Base-by-base conservation (phyloP, 2,113 vertebrate species). In the Taurulus bubalis region DNA sequence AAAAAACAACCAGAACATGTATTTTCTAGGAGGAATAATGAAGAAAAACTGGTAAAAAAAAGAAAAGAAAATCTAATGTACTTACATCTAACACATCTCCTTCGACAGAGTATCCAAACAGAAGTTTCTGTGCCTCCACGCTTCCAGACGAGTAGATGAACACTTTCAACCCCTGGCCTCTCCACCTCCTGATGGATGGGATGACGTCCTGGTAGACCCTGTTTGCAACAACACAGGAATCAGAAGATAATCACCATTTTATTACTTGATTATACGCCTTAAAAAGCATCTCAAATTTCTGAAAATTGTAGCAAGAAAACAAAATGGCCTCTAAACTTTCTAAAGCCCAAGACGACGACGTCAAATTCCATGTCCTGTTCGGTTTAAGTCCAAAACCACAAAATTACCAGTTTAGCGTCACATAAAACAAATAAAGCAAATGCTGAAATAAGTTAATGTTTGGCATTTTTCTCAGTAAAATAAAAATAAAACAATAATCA, bases 111-210 rank as follows among this genome's bases (percentile, higher is more conserved):
- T 97, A 95, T 64, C 96, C 94, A 0, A 99, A 99, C 63, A 99
- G 90, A 26, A 99, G 96, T 75, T 98, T 99, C 94, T 99, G 98
- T 3, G 98, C 98, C 87, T 99, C 98, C 3, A 99, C 92, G 4
- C 98, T 99, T 74, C 98, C 98, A 15, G 98, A 99, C 2, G 98
- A 99, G 93, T 99, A 99, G 85, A 99, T 95, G 72, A 96, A 99
- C 32, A 99, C 92, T 86, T 98, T 99, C 71, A 97, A 93, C 30
- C 97, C 97, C 0, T 94, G 94, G 82, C 90, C 94, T 82, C 95
- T 94, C 98, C 98, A 99, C 58, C 95, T 95, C 79, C 89, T 95
- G 80, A 99, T 95, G 34, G 97, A 96, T 32, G 97, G 98, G 68
- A 96, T 94, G 7, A 99, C 98, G 0, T 99, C 98, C 82, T 96